Evolutionary conservation across 2,797 vertebrate genomes (phyloP).

Genomic region (Oceanodroma leucorhoa): DNA sequence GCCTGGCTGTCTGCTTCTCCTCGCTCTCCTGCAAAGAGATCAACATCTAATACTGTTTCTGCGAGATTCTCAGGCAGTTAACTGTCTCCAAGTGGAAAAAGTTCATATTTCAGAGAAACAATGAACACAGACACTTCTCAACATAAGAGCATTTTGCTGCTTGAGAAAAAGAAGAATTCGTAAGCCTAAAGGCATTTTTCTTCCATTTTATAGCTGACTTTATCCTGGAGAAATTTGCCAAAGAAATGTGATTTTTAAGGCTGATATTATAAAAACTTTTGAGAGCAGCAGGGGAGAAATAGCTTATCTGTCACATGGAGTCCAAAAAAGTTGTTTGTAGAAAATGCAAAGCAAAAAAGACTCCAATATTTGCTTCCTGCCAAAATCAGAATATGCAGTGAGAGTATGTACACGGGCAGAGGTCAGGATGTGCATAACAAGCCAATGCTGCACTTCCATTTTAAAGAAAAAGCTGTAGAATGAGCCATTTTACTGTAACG

Average conservation of each 20-base stretch:
- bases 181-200: constrained; percentile 34
- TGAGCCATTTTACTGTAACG: background rate
- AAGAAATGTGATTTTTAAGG: constrained; percentile 30
- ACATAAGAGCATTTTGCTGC: constrained; percentile 24
- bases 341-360: background rate
- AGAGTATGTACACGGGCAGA: background rate
- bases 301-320: background rate
- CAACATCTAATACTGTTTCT: background rate
- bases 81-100: constrained; percentile 29
- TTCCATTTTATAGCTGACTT: background rate
- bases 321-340: background rate
- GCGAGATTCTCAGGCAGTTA: constrained; percentile 29
- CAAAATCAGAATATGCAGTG: background rate
- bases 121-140: constrained; percentile 16
- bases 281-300: background rate
- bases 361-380: background rate
- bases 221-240: constrained; percentile 22
- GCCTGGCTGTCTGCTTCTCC: background rate
- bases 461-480: background rate
- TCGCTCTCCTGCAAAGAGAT: background rate
- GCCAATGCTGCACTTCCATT: background rate
- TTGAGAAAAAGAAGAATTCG: background rate
- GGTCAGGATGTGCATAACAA: background rate
- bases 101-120: constrained; percentile 66
- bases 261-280: background rate